Conservation (phyloP, 2,888 invertebrate genomes). For the Drosophila neonasuta region DNA sequence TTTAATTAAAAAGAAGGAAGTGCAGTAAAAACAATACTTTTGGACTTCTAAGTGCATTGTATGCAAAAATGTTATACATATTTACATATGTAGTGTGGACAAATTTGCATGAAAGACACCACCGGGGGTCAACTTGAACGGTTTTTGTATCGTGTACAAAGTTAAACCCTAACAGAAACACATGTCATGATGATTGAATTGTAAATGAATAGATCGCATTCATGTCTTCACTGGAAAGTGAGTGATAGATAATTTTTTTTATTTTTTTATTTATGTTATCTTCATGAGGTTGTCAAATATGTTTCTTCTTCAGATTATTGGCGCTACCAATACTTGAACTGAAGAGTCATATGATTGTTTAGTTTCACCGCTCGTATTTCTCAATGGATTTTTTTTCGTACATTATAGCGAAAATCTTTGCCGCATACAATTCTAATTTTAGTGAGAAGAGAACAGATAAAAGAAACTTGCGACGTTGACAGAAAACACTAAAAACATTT, state of each 20-base stretch:
- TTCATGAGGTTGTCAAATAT: slow-evolving; percentile 2
- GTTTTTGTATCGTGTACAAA: slow-evolving; percentile 13
- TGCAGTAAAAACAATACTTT: neutral
- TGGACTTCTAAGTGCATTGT: neutral
- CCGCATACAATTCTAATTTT: slow-evolving; percentile 28
- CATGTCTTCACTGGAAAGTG: neutral
- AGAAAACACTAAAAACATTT: slow-evolving; percentile 19
- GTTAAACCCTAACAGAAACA: slow-evolving; percentile 22
- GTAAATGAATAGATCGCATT: slow-evolving; percentile 13
- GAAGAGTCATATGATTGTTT: slow-evolving; percentile 15
- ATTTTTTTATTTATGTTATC: slow-evolving; percentile 9
- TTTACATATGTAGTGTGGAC: slow-evolving; percentile 37
- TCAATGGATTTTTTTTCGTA: slow-evolving; percentile 1
- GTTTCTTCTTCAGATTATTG: neutral
- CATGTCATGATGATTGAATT: slow-evolving; percentile 26
- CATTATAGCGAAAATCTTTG: slow-evolving; percentile 1
- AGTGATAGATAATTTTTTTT: slow-evolving; percentile 6
- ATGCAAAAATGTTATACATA: neutral
- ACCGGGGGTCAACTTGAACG: slow-evolving; percentile 25
- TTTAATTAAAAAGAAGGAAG: neutral
- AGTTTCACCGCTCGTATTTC: slow-evolving; percentile 8
- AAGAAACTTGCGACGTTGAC: slow-evolving; percentile 28
- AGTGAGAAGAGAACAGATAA: slow-evolving; percentile 20
- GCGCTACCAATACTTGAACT: slow-evolving; percentile 20
- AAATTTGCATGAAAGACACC: slow-evolving; percentile 1